Base-by-base conservation (phyloP, 2,113 vertebrate genomes). In the Steatornis caripensis region DNA sequence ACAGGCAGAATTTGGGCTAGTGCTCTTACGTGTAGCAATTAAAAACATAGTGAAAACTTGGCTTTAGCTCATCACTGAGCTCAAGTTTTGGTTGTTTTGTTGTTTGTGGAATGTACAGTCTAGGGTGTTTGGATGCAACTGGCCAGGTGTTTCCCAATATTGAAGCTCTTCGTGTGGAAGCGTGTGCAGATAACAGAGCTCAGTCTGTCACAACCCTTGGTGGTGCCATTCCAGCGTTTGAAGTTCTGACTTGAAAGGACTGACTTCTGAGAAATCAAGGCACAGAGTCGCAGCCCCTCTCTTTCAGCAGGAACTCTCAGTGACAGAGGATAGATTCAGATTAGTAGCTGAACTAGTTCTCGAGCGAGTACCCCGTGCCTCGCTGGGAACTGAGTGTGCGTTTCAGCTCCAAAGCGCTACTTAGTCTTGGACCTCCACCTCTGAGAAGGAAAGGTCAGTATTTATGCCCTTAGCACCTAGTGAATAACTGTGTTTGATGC, bases 381-480 rank as follows among this genome's bases (percentile, higher is more conserved):
- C 3, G 1, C 62, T 87, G 65, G 46, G 70, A 95, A 51, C 15
- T 48, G 36, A 32, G 15, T 11, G 37, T 8, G 36, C 24, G 17
- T 74, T 96, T 88, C 84, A 70, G 72, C 83, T 94, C 93, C 77
- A 72, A 93, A 93, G 36, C 1, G 21, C 80, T 79, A 2, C 64
- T 81, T 84, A 37, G 79, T 51, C 78, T 95, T 69, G 95, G 92
- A 93, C 68, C 69, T 87, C 68, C 62, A 24, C 5, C 85, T 66
- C 62, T 34, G 70, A 45, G 84, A 90, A 68, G 58, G 65, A 94
- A 93, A 97, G 97, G 95, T 97, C 90, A 95, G 93, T 96, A 72
- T 92, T 93, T 75, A n/a, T 79, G 61, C 84, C 78, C 53, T 81
- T 45, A 87, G 51, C 43, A 76, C 62, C 10, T 70, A 34, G n/a